These are phyloP conservation scores for Oikopleura dioica DNA, from an alignment of 23 tunicate species.

Conservation along the genomic window DNA sequence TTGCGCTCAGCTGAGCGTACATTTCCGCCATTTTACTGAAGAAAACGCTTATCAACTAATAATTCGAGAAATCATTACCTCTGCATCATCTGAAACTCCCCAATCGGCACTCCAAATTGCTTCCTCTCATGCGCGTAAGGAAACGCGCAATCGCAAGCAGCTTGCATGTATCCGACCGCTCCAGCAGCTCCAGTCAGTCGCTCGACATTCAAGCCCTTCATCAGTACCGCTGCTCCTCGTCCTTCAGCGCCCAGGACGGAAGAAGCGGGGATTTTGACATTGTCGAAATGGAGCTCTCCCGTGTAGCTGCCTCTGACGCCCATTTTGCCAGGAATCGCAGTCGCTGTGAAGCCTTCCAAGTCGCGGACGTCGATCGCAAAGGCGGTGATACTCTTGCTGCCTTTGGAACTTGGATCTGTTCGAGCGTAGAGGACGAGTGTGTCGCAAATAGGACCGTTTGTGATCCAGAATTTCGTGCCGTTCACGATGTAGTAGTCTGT, in stretches of 20 bases:
- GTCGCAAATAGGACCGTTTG: conserved; percentile 24
- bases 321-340: conserved; percentile 18
- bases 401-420: conserved; percentile 15
- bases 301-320: conserved; percentile 19
- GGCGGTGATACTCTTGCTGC: conserved; percentile 12
- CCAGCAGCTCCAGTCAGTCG: conserved; percentile 17
- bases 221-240: conserved; percentile 13
- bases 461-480: conserved; percentile 25
- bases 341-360: conserved; percentile 16
- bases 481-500: conserved; percentile 21
- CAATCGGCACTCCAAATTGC: conserved; percentile 17
- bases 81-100: conserved; percentile 20
- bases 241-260: conserved; percentile 15
- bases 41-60: too few species aligned
- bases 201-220: conserved; percentile 19
- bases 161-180: conserved; percentile 18
- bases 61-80: too few species aligned
- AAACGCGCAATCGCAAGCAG: conserved; percentile 15
- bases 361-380: conserved; percentile 17
- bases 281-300: conserved; percentile 19
- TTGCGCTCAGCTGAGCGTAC: conserved; percentile 13
- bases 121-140: conserved; percentile 25
- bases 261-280: conserved; percentile 15
- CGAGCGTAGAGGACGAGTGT: conserved; percentile 14
- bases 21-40: conserved; percentile 27